Percentiles rank a stretch among this genome's conserved stretches.
Evolutionary conservation across 2,888 invertebrate species (phyloP).

Genomic region (Gortyna flavago): DNA sequence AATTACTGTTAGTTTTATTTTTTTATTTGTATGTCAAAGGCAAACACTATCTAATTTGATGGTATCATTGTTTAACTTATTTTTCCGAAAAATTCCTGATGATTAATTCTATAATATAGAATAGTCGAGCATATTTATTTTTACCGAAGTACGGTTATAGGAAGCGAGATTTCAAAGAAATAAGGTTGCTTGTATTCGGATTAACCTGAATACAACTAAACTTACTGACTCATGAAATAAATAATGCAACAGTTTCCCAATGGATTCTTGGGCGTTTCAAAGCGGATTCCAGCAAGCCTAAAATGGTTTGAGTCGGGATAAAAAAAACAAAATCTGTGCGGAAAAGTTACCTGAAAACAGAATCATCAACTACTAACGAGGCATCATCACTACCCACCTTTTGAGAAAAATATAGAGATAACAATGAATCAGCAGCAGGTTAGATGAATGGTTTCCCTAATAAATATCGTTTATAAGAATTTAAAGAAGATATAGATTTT

Average conservation of each 20-base stretch:
- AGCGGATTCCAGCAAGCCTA: too few species aligned
- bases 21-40: slow-evolving; percentile 7
- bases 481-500: slow-evolving; percentile 47
- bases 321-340: not conserved
- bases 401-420: slow-evolving; percentile 8
- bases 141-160: not conserved
- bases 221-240: not conserved
- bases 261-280: not conserved
- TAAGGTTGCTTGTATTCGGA: not conserved
- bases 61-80: not conserved
- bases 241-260: not conserved
- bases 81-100: not conserved
- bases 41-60: slow-evolving; percentile 1
- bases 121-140: not conserved
- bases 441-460: slow-evolving; percentile 39
- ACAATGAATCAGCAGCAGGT: slow-evolving; percentile 24
- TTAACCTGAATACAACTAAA: not conserved
- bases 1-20: slow-evolving; percentile 58
- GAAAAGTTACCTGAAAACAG: not conserved
- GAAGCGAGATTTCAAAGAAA: not conserved
- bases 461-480: slow-evolving; percentile 43
- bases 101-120: not conserved
- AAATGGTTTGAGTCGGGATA: not conserved
- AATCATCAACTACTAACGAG: slow-evolving; percentile 21
- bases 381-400: slow-evolving; percentile 44